Evolutionary conservation across 2,113 vertebrate species (phyloP).

Genomic region (Struthidea cinerea): DNA sequence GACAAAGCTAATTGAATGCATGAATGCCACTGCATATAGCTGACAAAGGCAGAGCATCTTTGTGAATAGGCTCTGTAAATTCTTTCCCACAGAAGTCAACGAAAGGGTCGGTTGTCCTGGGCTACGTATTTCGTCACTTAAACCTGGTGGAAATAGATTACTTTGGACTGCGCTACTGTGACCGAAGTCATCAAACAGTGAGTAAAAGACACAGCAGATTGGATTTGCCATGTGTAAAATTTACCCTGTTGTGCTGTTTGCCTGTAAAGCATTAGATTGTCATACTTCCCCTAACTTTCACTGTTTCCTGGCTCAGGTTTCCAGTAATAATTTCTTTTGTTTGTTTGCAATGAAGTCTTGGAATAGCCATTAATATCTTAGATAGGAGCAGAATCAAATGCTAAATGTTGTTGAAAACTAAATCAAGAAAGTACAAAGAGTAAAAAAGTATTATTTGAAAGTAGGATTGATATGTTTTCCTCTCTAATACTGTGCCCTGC

Average conservation of each 20-base stretch:
- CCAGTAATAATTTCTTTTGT: background rate
- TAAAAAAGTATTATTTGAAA: background rate
- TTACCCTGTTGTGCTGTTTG: background rate
- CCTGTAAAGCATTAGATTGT: background rate
- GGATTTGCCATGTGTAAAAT: background rate
- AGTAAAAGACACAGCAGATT: constrained; percentile 47
- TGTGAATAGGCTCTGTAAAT: constrained; percentile 67
- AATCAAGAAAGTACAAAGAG: background rate
- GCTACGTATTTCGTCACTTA: constrained; percentile 85
- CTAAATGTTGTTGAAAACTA: background rate
- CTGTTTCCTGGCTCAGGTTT: background rate
- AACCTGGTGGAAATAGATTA: constrained; percentile 87
- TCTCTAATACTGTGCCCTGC: background rate
- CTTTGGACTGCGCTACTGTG: constrained; percentile 91
- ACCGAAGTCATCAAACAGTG: constrained; percentile 88
- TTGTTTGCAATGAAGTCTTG: background rate
- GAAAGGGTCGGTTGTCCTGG: constrained; percentile 82
- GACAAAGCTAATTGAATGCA: constrained; percentile 43
- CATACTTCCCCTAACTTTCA: background rate
- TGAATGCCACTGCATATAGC: constrained; percentile 32
- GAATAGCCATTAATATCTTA: background rate
- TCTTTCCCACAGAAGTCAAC: constrained; percentile 89
- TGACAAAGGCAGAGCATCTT: constrained; percentile 55
- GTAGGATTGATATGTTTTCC: background rate
- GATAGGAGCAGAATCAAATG: background rate